Evolutionary conservation across 1,140 invertebrate genomes (phyloP), one percentile per base, ranked within the genome.

Genomic region (Pseudomyrmex dendroicus): DNA sequence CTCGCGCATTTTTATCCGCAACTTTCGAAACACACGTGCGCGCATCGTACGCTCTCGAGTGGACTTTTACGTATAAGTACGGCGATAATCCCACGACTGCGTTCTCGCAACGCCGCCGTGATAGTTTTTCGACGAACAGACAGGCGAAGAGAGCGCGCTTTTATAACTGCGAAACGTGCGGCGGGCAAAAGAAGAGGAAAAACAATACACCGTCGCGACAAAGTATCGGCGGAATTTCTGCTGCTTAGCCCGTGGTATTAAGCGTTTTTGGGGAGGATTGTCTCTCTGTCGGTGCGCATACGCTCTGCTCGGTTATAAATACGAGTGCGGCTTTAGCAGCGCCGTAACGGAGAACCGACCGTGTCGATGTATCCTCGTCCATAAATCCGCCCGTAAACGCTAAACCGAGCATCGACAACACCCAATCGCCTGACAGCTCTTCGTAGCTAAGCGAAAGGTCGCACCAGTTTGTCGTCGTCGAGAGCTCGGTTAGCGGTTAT

Each of bases 181-280:
- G 46, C 12, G 52, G 7, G 20, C 17, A 52, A 54, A 63, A 72
- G 12, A 25, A 66, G 44, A 7, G 17, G 46, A 61, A 77, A 35
- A 54, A 48, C 35, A 25, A 57, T 17, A n/a, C 10, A 17, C 13
- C 12, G 2, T n/a, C 13, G 72, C 15, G 44, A 44, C 66, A 67
- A 72, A 44, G 66, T 77, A 85, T 85, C 78, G 77, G 61, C 35
- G 61, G 67, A 86, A 77, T 86, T 86, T 52, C 46, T 68, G 52
- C 50, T 73, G 78, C 80, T 86, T 66, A 76, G 73, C 54, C 35
- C 64, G 5, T 44, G 54, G 64, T 76, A 56, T 86, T 86, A 83
- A 86, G 59, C 66, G 64, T 76, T 67, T 35, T 62, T 22, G 35
- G 61, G 48, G 63, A 20, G 76, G 86, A 82, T 46, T 25, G 73